Base-by-base conservation (phyloP, 2,888 invertebrate species). In the Amphipyra berbera region DNA sequence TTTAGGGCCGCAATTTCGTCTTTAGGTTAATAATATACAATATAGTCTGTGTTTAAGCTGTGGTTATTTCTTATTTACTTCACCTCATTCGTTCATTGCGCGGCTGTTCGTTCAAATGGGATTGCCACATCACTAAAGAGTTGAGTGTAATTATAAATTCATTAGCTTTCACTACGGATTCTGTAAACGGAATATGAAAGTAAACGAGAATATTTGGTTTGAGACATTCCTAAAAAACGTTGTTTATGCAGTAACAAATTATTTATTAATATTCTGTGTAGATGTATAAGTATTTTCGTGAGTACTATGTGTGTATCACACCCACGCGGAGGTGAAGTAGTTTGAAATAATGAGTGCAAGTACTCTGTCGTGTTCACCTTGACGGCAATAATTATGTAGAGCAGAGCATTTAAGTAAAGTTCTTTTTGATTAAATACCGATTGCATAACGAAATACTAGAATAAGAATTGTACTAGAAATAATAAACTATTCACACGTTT, bases 1-100 rank as follows among this genome's bases (percentile, higher is more conserved):
- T 81, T 81, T 79, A 73, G 67, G 66, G 63, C 73, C 70, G 72
- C 77, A 77, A 72, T 77, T 77, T 79, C 63, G 68, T 78, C 78
- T 73, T 74, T 68, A 55, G 74, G 68, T 80, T 78, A 76, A 78
- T 73, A 73, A 78, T 78, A 75, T 73, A 73, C 70, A 77, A 57
- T 61, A 71, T 61, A 63, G 71, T 67, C 64, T 61, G 54, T 67
- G 48, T 65, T 62, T 70, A 68, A 76, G 62, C 61, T 61, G 53
- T 65, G 66, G 63, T 76, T 78, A 58, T 65, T 68, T 68, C 64
- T 73, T 70, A 71, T 76, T 71, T 78, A 69, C 49, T 63, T 73
- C 65, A 66, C 61, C 52, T 66, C 59, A 46, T 68, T 68, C 61
- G 46, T 52, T 77, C 59, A 73, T 70, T 52, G n/a, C 49, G 49